Conservation (phyloP, 2,113 vertebrate species). For the Tapirus terrestris region DNA sequence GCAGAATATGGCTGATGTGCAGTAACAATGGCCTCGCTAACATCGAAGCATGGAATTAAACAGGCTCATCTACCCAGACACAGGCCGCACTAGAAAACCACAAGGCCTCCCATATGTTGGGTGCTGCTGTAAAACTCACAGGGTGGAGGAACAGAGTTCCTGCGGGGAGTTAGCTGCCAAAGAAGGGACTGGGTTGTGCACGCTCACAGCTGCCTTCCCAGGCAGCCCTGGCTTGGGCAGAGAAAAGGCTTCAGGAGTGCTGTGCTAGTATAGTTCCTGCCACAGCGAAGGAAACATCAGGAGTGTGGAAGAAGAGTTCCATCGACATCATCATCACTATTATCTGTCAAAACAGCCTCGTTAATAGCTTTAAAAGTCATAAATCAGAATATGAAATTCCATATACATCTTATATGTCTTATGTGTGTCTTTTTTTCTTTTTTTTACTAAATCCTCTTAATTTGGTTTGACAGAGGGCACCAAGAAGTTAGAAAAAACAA, state of each 20-base stretch:
- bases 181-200: background rate
- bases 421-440: background rate
- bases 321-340: background rate
- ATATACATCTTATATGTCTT: background rate
- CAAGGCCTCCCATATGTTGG: background rate
- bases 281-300: constrained; percentile 33
- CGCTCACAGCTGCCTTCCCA: background rate
- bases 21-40: background rate
- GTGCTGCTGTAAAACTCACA: constrained; percentile 16
- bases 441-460: background rate
- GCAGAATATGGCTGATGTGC: background rate
- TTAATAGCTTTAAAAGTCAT: background rate
- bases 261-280: constrained; percentile 10
- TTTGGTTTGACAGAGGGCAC: background rate
- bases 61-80: constrained; percentile 45
- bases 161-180: background rate
- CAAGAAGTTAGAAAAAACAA: background rate
- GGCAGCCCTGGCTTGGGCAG: background rate
- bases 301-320: constrained; percentile 17
- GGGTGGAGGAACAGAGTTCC: background rate
- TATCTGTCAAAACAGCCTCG: background rate
- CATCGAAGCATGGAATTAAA: background rate
- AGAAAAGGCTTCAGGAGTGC: constrained; percentile 11
- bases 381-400: background rate
- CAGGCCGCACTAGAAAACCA: background rate